These are phyloP conservation scores for Hydrocynus forskahlii DNA, from an alignment of 2,797 vertebrate genomes.

Conservation along the genomic window DNA sequence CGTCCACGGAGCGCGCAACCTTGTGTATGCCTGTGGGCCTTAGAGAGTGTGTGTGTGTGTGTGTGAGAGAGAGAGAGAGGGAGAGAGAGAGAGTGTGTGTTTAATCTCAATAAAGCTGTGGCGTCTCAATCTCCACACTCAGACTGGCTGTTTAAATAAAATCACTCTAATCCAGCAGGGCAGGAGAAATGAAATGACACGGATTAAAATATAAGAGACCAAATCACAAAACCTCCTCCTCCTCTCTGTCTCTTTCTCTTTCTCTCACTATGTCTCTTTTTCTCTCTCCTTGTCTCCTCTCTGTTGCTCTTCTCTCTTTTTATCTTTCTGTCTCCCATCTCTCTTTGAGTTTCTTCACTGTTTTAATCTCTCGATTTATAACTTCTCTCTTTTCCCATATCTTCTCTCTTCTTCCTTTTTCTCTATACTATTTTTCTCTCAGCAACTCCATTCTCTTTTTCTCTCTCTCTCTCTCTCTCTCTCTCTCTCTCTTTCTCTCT, in stretches of 20 bases:
- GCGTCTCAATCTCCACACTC: constrained; percentile 90
- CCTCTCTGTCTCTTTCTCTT: constrained; percentile 68
- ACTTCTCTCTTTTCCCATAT: too few species aligned
- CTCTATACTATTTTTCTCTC: too few species aligned
- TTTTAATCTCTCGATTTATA: too few species aligned
- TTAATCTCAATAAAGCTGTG: constrained; percentile 81
- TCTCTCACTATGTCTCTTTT: constrained; percentile 63
- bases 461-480: background rate
- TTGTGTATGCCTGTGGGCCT: background rate
- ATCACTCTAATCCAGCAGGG: constrained; percentile 32
- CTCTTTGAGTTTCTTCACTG: too few species aligned
- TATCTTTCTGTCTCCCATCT: too few species aligned
- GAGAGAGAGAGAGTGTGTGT: background rate
- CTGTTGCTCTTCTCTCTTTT: too few species aligned
- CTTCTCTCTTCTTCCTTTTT: too few species aligned
- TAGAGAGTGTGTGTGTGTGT: too few species aligned
- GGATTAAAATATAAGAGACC: constrained; percentile 36
- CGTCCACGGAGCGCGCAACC: background rate
- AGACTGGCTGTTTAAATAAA: constrained; percentile 36
- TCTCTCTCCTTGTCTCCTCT: constrained; percentile 71
- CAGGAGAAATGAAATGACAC: constrained; percentile 43
- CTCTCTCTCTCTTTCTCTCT: background rate
- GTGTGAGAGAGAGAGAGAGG: too few species aligned
- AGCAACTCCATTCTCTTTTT: background rate
- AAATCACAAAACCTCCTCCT: constrained; percentile 47